Evolutionary conservation across 2,113 vertebrate genomes (phyloP).

Genomic region (Parus major): DNA sequence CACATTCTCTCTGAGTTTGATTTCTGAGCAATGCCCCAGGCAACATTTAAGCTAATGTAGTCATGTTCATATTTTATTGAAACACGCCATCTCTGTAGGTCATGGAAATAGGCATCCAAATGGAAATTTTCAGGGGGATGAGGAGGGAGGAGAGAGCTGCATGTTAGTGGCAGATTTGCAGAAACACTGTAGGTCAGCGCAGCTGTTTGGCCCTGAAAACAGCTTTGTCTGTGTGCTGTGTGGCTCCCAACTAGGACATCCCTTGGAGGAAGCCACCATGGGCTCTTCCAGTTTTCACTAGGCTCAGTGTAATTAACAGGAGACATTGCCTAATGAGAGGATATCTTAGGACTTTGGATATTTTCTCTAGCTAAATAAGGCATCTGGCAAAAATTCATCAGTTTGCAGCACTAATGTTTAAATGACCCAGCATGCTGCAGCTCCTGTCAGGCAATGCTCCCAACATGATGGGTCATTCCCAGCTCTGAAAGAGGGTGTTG

Average conservation of each 20-base stretch:
- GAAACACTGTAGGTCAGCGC: background rate
- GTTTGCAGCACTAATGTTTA: background rate
- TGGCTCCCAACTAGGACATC: background rate
- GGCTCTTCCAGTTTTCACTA: background rate
- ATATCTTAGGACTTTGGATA: background rate
- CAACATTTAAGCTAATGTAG: slow-evolving; percentile 23
- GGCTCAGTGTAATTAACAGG: background rate
- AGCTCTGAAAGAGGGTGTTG: background rate
- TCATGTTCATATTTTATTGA: slow-evolving; percentile 43
- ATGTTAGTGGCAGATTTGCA: background rate
- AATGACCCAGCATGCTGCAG: background rate
- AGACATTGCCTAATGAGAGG: background rate
- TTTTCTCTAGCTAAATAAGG: background rate
- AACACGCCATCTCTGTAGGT: background rate
- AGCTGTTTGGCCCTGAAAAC: background rate
- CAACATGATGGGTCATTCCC: background rate
- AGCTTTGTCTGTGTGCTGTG: background rate
- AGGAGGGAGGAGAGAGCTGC: background rate
- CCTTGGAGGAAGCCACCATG: background rate
- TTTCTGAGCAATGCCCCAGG: slow-evolving; percentile 21
- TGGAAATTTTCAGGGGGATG: background rate
- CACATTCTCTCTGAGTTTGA: background rate
- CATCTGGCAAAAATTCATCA: background rate
- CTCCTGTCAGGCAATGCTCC: background rate
- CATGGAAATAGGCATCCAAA: slow-evolving; percentile 26